Conservation (phyloP, 2,113 vertebrate genomes). For the Neopipo cinnamomea region DNA sequence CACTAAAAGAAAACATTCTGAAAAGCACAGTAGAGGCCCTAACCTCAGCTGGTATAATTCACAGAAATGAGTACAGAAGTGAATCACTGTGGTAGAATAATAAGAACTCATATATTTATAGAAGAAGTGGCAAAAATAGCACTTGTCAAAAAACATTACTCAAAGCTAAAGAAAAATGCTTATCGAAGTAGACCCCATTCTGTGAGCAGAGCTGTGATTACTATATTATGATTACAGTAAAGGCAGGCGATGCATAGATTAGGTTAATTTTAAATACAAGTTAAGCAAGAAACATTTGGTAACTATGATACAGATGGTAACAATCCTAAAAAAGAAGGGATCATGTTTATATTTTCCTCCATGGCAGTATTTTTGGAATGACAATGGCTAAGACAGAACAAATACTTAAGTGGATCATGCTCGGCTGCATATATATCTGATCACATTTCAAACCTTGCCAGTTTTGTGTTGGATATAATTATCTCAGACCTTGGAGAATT, state of each 20-base stretch:
- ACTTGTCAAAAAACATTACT: conserved; percentile 36
- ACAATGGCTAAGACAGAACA: conserved; percentile 60
- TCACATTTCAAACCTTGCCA: conserved; percentile 41
- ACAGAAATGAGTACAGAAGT: conserved; percentile 22
- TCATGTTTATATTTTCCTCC: conserved; percentile 61
- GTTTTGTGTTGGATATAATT: conserved; percentile 33
- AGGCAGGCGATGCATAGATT: conserved; percentile 16
- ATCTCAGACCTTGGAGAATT: background rate
- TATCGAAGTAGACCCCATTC: conserved; percentile 20
- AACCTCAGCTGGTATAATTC: conserved; percentile 49
- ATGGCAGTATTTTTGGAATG: conserved; percentile 51
- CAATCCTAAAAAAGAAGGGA: conserved; percentile 55
- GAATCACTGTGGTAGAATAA: conserved; percentile 52
- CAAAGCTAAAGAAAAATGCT: conserved; percentile 45
- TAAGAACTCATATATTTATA: conserved; percentile 29
- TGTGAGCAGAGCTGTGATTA: conserved; percentile 43
- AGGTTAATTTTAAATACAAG: conserved; percentile 41
- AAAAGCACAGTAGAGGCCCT: background rate
- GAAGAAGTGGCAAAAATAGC: conserved; percentile 29
- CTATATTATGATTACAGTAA: conserved; percentile 31
- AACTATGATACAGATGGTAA: conserved; percentile 48
- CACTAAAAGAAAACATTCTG: conserved; percentile 11
- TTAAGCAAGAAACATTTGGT: conserved; percentile 50
- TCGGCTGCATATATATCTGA: conserved; percentile 12
- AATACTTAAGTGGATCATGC: conserved; percentile 20